Base-by-base conservation (phyloP, 2,888 invertebrate genomes). In the Pandemis heparana region DNA sequence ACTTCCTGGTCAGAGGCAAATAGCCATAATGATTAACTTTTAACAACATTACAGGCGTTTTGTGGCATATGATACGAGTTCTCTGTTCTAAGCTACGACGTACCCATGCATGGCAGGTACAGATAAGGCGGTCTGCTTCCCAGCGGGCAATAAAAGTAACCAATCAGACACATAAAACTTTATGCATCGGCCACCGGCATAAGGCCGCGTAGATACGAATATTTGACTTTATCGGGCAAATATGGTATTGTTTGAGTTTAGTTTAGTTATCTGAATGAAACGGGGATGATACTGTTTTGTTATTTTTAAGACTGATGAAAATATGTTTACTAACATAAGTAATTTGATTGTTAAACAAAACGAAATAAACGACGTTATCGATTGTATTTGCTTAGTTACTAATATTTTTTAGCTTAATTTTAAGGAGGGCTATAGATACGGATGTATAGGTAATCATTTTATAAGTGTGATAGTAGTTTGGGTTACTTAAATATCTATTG, bases 151-250 rank as follows among this genome's bases (percentile, higher is more conserved):
- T 89, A 89, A 90, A 88, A 86, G 83, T 85, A 82, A 82, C 85
- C 87, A 87, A 87, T 87, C 82, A 84, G 78, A 84, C 78, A 79
- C 81, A 87, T 89, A 88, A 86, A 88, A 86, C 81, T 87, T 86
- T 87, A 88, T 87, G 82, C 83, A 85, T 82, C 81, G 82, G 76
- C 76, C 60, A 82, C 81, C 81, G 76, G 77, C 65, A 76, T 75
- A 80, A 79, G 84, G 84, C 39, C 56, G 63, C 46, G 56, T 43
- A 65, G 69, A 73, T 74, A 70, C 18, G 69, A 62, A 23, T 69
- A 64, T 69, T 51, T 61, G 60, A 43, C 48, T 48, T 51, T 60
- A 60, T 60, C 59, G 68, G 59, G 59, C 68, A 73, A 73, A 69
- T 59, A 69, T 73, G 53, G 18, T 23, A 32, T 56, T 66, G 59